These are phyloP conservation scores for Elaphurus davidianus DNA, from an alignment of 2,113 vertebrate genomes.

Conservation along the genomic window DNA sequence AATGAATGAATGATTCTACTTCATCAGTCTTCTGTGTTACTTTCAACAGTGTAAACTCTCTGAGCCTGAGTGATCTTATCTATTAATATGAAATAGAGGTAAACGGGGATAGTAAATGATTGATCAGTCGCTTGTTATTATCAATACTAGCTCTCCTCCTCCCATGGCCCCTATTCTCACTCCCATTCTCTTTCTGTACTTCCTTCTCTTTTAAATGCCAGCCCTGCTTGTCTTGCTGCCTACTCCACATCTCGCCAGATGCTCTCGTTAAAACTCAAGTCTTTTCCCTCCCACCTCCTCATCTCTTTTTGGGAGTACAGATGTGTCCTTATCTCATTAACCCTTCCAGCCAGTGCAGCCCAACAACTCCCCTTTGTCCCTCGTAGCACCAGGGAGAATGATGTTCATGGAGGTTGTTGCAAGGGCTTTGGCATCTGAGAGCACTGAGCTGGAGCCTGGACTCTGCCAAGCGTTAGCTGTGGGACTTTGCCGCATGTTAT, in stretches of 20 bases:
- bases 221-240: no score
- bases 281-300: neutral
- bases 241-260: neutral
- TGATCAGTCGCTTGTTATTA: neutral
- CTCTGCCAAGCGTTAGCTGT: neutral
- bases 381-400: rapidly evolving
- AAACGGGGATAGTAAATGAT: neutral
- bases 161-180: neutral
- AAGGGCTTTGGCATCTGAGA: neutral
- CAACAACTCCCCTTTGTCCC: neutral
- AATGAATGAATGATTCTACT: no score
- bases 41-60: neutral
- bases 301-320: neutral
- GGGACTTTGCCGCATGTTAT: neutral
- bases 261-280: neutral
- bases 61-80: neutral
- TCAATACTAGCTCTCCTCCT: neutral
- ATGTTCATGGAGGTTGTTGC: neutral
- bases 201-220: neutral
- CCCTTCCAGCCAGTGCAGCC: neutral
- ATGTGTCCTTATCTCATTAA: neutral
- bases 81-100: neutral
- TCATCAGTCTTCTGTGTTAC: neutral
- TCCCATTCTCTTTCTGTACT: neutral
- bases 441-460: neutral